Conservation (phyloP, 2,113 vertebrate species). For the Anguilla japonica region DNA sequence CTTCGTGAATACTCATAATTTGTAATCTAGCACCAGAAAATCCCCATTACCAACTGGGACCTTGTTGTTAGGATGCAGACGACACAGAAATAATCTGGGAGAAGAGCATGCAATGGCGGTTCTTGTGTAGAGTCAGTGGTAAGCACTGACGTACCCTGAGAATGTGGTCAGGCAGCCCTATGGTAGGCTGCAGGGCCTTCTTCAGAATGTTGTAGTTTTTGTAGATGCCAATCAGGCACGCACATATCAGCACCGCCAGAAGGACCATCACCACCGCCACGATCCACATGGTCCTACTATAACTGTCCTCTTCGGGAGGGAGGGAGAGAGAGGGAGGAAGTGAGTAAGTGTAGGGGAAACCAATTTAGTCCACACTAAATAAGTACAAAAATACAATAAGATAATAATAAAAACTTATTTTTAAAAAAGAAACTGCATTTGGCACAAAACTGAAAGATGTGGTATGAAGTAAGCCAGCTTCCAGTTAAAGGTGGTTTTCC, state of each 20-base stretch:
- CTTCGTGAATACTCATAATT: too few relatives aligned
- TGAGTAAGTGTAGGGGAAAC: background rate
- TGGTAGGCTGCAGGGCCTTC: background rate
- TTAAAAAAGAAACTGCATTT: background rate
- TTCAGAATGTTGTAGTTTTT: conserved; percentile 4
- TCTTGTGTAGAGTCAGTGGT: too few relatives aligned
- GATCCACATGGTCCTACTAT: background rate
- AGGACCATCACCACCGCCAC: background rate
- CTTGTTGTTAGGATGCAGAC: too few relatives aligned
- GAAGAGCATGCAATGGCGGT: too few relatives aligned
- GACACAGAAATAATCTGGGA: too few relatives aligned
- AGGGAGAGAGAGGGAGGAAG: background rate
- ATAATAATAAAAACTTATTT: background rate
- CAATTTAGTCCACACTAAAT: background rate
- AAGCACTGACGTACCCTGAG: background rate
- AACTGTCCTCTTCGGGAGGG: background rate
- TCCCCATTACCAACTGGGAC: too few relatives aligned
- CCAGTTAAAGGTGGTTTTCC: background rate
- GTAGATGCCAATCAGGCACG: background rate
- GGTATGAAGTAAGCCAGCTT: background rate
- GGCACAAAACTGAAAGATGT: background rate
- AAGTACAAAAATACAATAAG: background rate
- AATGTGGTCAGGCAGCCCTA: background rate
- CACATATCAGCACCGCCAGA: background rate
- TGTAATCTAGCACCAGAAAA: too few relatives aligned